Conservation (phyloP, 2,888 invertebrate species). For the Drosophila barbarae region DNA sequence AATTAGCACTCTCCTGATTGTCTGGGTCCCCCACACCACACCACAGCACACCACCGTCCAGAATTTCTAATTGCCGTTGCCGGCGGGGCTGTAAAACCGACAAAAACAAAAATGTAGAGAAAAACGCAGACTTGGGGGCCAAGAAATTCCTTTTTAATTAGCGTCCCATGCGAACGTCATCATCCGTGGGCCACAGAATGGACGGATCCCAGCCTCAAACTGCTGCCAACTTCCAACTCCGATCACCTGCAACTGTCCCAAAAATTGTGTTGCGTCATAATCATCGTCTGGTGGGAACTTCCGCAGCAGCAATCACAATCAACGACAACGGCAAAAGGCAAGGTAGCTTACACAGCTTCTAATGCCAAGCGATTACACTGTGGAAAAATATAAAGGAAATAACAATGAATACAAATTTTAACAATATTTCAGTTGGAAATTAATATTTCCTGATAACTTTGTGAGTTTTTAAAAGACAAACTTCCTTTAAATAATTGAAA, state of each 20-base stretch:
- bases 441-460: not conserved
- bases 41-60: conserved; percentile 14
- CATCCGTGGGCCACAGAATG: conserved; percentile 8
- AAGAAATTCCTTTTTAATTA: conserved; percentile 66
- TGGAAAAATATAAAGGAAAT: no score
- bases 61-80: conserved; percentile 56
- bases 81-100: conserved; percentile 33
- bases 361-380: conserved; percentile 35
- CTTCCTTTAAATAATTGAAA: not conserved
- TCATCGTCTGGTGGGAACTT: conserved; percentile 65
- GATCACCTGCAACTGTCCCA: conserved; percentile 45
- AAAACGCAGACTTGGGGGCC: conserved; percentile 12
- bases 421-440: not conserved
- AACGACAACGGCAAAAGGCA: conserved; percentile 7
- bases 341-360: conserved; percentile 33
- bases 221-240: conserved; percentile 12
- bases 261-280: conserved; percentile 70
- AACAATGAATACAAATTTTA: no score
- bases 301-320: conserved; percentile 49
- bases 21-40: conserved; percentile 12
- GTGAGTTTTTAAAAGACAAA: not conserved
- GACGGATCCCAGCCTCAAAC: conserved; percentile 15
- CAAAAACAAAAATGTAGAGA: conserved; percentile 5
- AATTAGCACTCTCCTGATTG: conserved; percentile 68
- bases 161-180: conserved; percentile 46